Evolutionary conservation across 2,113 vertebrate genomes (phyloP), one percentile per base, ranked within the genome.

Genomic region (Plecotus auritus): DNA sequence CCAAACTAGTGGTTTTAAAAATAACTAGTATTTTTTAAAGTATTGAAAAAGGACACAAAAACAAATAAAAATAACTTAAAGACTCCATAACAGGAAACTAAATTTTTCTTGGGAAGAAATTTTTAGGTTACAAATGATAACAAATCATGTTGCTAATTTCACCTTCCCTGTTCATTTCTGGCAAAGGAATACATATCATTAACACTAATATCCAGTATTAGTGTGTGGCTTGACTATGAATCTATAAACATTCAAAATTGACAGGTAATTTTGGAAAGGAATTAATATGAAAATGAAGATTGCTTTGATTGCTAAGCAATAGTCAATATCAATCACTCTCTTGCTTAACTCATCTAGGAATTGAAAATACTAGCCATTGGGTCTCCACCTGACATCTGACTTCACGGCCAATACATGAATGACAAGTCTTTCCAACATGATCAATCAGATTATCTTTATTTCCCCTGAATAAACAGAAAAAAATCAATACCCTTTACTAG

Each of bases 101-200:
- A 35, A 61, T 81, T 93, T 94, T 81, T 81, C 64, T 80, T 66
- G 37, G n/a, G 22, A 92, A 93, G 47, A 73, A 76, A 92, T 95
- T 81, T 82, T 76, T 93, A 51, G 42, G 45, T 69, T 88, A 86
- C 18, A 96, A 84, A 61, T 64, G 51, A 61, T 67, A 72, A 83
- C 7, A 72, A 94, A 59, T 69, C n/a, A 35, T 28, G 5, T 64
- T 40, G 18, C 45, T 54, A 20, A 74, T 72, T 91, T 88, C 26
- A 83, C 22, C 9, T 88, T 93, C 85, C 45, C n/a, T 70, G 23
- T 74, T 90, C 11, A 82, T 80, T 95, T 97, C 83, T 91, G 88
- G 69, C 20, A 96, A 93, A 91, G 30, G 23, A 92, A 78, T 56
- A 45, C 8, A 10, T 18, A 30, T 47, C 72, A 67, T 9, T 78